phyloP scores from a whole-genome alignment of 2,888 invertebrate species.

The Ryuthela nishihirai region DNA sequence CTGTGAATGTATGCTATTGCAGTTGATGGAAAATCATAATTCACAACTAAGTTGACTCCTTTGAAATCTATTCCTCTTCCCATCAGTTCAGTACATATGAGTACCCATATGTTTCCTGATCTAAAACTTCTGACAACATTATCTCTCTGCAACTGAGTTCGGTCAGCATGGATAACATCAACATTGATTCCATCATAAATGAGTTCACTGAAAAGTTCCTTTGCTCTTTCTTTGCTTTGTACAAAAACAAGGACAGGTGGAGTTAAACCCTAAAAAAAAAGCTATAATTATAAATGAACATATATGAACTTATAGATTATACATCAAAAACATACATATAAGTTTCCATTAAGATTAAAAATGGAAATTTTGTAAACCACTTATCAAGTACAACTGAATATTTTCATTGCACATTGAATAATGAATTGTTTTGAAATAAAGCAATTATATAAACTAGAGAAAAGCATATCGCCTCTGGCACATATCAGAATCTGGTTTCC shows the following conservation, averaged over 20 bases:
- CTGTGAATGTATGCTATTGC: conserved; percentile 88
- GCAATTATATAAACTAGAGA: too few relatives aligned
- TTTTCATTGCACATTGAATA: too few relatives aligned
- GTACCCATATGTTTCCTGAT: conserved; percentile 87
- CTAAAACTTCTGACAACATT: conserved; percentile 86
- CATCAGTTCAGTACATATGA: conserved; percentile 96
- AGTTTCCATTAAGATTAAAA: background rate
- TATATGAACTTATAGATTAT: background rate
- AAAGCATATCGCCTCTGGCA: too few relatives aligned
- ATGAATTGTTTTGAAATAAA: too few relatives aligned
- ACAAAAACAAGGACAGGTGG: conserved; percentile 90
- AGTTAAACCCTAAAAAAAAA: conserved; percentile 61
- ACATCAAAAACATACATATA: background rate
- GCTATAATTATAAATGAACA: too few relatives aligned
- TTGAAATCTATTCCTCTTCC: conserved; percentile 95
- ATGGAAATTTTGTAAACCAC: too few relatives aligned
- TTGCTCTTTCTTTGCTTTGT: conserved; percentile 86
- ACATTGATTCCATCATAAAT: conserved; percentile 89
- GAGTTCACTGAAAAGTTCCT: conserved; percentile 84
- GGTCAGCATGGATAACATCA: conserved; percentile 88
- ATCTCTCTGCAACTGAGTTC: conserved; percentile 85
- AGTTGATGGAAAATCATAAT: conserved; percentile 93
- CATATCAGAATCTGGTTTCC: too few relatives aligned
- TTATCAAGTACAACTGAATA: too few relatives aligned
- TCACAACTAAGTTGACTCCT: conserved; percentile 91